These are phyloP conservation scores for Formica exsecta DNA, from an alignment of 1,140 invertebrate genomes.

Conservation along the genomic window DNA sequence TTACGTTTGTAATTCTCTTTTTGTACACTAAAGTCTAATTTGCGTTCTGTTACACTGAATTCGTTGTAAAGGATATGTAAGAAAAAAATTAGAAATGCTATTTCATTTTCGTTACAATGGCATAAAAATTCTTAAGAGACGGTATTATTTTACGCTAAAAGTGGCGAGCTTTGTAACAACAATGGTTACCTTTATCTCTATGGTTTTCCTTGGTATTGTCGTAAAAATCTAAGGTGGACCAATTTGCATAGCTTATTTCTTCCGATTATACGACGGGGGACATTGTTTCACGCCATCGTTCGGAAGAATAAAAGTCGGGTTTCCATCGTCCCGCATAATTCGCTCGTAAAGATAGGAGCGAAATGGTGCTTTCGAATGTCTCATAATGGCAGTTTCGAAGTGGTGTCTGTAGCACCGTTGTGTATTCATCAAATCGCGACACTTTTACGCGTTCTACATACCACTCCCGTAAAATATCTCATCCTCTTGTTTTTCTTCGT, in stretches of 20 bases:
- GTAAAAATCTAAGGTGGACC: slow-evolving; percentile 60
- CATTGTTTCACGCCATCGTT: slow-evolving; percentile 56
- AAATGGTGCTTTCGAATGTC: slow-evolving; percentile 52
- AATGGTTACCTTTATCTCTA: slow-evolving; percentile 24
- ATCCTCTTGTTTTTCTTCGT: neutral
- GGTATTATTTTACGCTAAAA: neutral
- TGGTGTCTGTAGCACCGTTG: slow-evolving; percentile 16
- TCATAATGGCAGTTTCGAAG: slow-evolving; percentile 66
- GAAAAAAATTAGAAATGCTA: neutral
- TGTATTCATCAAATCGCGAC: slow-evolving; percentile 57
- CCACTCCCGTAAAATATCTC: slow-evolving; percentile 26
- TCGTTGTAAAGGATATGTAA: neutral
- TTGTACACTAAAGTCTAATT: slow-evolving; percentile 31
- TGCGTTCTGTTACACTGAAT: slow-evolving; percentile 14
- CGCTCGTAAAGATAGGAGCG: slow-evolving; percentile 65
- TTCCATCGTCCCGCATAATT: slow-evolving; percentile 63
- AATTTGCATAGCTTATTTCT: slow-evolving; percentile 65
- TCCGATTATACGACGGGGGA: slow-evolving; percentile 62
- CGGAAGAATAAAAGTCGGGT: slow-evolving; percentile 54
- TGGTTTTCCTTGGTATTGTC: slow-evolving; percentile 27
- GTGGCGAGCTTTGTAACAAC: slow-evolving; percentile 10
- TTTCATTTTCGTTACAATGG: slow-evolving; percentile 12
- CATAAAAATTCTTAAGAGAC: neutral
- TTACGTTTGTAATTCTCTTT: slow-evolving; percentile 20
- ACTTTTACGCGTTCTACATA: slow-evolving; percentile 47